Evolutionary conservation across 2,888 invertebrate species (phyloP), one percentile per base, ranked within the genome.

Genomic region (Tholera decimalis): DNA sequence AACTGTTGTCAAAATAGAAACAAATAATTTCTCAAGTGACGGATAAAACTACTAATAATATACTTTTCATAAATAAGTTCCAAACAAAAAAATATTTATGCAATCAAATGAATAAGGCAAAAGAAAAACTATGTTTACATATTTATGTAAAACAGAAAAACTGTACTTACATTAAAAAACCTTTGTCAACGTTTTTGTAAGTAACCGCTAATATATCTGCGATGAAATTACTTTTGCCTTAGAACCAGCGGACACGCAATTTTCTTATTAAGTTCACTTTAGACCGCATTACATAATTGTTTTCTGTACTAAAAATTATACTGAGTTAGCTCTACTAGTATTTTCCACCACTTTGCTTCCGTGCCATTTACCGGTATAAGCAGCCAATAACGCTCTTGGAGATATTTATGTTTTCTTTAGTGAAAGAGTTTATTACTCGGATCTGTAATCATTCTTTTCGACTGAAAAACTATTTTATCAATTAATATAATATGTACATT

Each of bases 1-100:
- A n/a, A n/a, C n/a, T n/a, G n/a, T n/a, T n/a, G n/a, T n/a, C n/a
- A n/a, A n/a, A n/a, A n/a, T n/a, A n/a, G n/a, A 11, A 30, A 50
- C 9, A 9, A 5, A 51, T 30, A 35, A 53, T 61, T 51, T 61
- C 62, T 47, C 62, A 41, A 44, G 51, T 53, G 71, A 54, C 26
- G 5, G 7, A 22, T 11, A 15, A 20, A 20, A 11, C 11, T 11
- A 11, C n/a, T 37, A 37, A n/a, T n/a, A n/a, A n/a, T n/a, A n/a
- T n/a, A n/a, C n/a, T n/a, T n/a, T n/a, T n/a, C n/a, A n/a, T n/a
- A 24, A 22, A 15, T 11, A 39, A n/a, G 8, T 58, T 57, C n/a
- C 8, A 28, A 9, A 7, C 8, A 28, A 22, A 28, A 18, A 44
- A 22, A 7, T 15, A 30, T 1, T 22, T 13, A 18, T 30, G 3